phyloP scores from a whole-genome alignment of 2,797 vertebrate species.

The Anabacerthia variegaticeps region DNA sequence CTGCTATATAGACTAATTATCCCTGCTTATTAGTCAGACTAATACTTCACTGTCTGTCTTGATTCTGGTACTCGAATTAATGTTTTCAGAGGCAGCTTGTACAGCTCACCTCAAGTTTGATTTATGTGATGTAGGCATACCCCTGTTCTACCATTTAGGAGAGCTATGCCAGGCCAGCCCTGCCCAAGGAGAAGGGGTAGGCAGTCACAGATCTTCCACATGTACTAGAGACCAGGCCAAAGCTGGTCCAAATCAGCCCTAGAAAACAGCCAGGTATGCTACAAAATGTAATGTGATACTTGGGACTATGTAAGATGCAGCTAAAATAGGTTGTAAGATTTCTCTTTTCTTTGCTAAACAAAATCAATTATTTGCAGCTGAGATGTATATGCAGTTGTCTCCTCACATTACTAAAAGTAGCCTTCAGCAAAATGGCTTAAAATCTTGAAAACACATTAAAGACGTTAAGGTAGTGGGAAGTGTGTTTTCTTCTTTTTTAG shows the following conservation, averaged over 20 bases:
- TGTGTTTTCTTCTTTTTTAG: conserved; percentile 54
- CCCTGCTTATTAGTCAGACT: conserved; percentile 4
- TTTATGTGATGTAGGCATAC: not conserved
- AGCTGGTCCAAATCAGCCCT: not conserved
- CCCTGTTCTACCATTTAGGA: not conserved
- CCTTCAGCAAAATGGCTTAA: conserved; percentile 58
- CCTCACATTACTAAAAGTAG: conserved; percentile 36
- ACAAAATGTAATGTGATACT: not conserved
- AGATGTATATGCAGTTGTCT: not conserved
- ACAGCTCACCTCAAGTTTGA: not conserved
- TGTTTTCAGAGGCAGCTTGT: not conserved
- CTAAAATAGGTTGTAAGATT: not conserved
- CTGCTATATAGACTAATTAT: not conserved
- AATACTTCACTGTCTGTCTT: not conserved
- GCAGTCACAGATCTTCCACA: not conserved
- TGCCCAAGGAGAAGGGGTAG: not conserved
- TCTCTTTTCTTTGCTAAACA: conserved; percentile 16
- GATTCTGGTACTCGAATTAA: not conserved
- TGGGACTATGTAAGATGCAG: not conserved
- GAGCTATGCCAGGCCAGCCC: not conserved
- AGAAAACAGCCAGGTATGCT: not conserved
- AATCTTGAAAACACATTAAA: conserved; percentile 61
- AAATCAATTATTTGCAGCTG: not conserved
- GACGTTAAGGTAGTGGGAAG: conserved; percentile 58
- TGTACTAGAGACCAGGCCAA: not conserved